Evolutionary conservation across 2,888 invertebrate genomes (phyloP).

Genomic region (Dolomedes plantarius): DNA sequence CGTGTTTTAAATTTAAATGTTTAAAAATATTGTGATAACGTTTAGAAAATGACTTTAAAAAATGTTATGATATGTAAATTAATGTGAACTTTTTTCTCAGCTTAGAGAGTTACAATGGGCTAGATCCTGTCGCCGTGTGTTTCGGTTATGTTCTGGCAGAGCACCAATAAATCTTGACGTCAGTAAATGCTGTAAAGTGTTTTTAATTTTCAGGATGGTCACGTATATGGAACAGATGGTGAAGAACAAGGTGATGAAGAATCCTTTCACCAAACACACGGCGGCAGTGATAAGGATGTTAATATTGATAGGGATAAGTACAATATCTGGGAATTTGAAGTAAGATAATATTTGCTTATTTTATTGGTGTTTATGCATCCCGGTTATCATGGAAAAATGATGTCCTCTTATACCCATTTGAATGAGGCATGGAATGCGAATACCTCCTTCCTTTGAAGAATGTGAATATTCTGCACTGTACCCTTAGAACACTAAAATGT

Average conservation of each 20-base stretch:
- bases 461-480: neutral
- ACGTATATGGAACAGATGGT: conserved; percentile 57
- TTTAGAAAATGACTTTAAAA: too few relatives aligned
- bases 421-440: neutral
- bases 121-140: conserved; percentile 21
- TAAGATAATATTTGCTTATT: conserved; percentile 35
- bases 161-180: neutral
- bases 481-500: neutral
- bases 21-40: too few relatives aligned
- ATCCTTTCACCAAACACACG: conserved; percentile 62
- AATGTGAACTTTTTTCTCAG: too few relatives aligned
- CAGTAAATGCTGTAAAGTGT: neutral
- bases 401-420: neutral
- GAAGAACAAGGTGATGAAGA: conserved; percentile 65
- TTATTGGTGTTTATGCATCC: neutral
- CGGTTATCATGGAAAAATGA: neutral
- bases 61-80: too few relatives aligned
- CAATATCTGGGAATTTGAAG: conserved; percentile 67
- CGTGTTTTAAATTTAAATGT: too few relatives aligned
- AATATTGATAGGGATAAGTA: conserved; percentile 66
- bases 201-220: conserved; percentile 50
- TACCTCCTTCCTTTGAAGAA: neutral
- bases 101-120: too few relatives aligned
- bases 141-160: neutral
- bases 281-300: conserved; percentile 61